Evolutionary conservation across 2,113 vertebrate species (phyloP).

Genomic region (Baryphthengus martii): DNA sequence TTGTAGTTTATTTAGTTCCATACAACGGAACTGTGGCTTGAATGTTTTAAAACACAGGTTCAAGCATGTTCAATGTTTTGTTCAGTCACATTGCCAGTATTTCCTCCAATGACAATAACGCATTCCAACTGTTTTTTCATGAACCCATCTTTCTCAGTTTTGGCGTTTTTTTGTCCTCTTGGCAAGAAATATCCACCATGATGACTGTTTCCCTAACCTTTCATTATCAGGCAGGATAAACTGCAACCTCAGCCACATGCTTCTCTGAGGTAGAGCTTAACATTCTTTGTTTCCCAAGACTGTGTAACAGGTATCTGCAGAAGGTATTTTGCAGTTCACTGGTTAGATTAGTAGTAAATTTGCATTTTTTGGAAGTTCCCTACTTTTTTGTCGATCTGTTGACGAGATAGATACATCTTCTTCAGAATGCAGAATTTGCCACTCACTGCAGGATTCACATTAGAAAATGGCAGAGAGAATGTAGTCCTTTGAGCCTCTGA

Average conservation of each 20-base stretch:
- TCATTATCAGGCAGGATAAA: conserved; percentile 52
- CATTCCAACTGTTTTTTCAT: conserved; percentile 45
- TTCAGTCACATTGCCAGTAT: conserved; percentile 48
- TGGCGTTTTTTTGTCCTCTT: conserved; percentile 30
- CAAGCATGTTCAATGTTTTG: neutral
- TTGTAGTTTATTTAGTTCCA: conserved; percentile 36
- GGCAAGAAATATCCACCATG: conserved; percentile 53
- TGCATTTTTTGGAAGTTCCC: neutral
- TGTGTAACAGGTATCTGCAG: neutral
- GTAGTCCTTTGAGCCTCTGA: neutral
- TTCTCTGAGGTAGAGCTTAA: conserved; percentile 45
- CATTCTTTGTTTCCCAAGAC: conserved; percentile 7
- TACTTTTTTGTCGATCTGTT: neutral
- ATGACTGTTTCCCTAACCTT: conserved; percentile 60
- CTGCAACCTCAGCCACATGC: neutral
- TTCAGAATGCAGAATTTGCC: neutral
- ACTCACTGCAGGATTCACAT: neutral
- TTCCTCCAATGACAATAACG: conserved; percentile 39
- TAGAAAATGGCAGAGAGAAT: neutral
- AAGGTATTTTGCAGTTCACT: neutral
- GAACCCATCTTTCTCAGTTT: conserved; percentile 10
- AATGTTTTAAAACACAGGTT: conserved; percentile 42
- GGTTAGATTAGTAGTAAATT: neutral
- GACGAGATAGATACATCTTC: neutral
- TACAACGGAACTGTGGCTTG: conserved; percentile 33